phyloP scores from a whole-genome alignment of 2,888 invertebrate genomes.

The Pandemis heparana region DNA sequence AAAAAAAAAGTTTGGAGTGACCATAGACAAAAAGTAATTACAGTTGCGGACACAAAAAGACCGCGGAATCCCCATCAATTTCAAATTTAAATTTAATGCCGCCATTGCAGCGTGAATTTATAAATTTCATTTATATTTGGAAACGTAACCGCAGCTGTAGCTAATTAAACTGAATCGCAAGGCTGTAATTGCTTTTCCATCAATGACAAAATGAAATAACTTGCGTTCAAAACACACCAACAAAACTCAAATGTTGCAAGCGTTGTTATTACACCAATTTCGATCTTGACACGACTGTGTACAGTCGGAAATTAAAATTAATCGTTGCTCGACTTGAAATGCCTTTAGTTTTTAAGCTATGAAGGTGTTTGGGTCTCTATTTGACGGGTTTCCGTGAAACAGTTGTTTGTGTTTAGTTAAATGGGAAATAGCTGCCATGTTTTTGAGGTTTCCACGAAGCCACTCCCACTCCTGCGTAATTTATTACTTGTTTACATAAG shows the following conservation, averaged over 20 bases:
- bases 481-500: background rate
- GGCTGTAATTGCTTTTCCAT: conserved; percentile 57
- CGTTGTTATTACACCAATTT: background rate
- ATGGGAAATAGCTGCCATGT: conserved; percentile 3
- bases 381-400: conserved; percentile 7
- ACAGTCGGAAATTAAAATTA: background rate
- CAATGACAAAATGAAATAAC: conserved; percentile 49
- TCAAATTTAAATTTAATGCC: conserved; percentile 27
- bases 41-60: conserved; percentile 26
- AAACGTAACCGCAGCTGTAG: conserved; percentile 64
- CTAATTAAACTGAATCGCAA: conserved; percentile 64
- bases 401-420: conserved; percentile 5
- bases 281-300: conserved; percentile 5
- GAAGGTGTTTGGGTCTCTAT: background rate
- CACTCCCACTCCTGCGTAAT: background rate
- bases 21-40: conserved; percentile 32
- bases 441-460: background rate
- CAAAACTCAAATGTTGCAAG: background rate
- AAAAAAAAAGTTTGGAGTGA: background rate
- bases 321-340: background rate
- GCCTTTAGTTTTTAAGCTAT: background rate
- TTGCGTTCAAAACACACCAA: conserved; percentile 17
- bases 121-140: conserved; percentile 59
- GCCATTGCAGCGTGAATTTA: conserved; percentile 52
- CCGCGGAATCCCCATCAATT: conserved; percentile 21